Conservation (phyloP, 2,113 vertebrate species). For the Protobothrops flavoviridis region DNA sequence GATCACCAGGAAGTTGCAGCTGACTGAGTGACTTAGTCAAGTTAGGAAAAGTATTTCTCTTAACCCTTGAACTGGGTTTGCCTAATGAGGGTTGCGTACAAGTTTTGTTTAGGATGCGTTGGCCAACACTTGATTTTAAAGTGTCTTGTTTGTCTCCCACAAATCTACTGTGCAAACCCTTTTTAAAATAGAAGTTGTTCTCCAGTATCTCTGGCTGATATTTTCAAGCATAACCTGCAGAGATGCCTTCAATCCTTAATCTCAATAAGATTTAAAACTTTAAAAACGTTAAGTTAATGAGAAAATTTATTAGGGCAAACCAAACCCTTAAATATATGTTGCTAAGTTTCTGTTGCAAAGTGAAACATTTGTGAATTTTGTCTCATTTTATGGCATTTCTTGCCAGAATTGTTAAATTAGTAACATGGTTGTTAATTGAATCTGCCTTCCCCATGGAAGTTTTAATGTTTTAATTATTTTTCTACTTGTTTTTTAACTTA, state of each 20-base stretch:
- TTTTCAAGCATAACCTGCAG: background rate
- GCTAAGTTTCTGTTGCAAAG: too few species aligned
- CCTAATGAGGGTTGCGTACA: too few species aligned
- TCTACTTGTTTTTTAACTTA: background rate
- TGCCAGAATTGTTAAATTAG: too few species aligned
- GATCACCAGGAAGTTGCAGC: background rate
- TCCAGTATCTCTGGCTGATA: background rate
- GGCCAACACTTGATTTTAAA: background rate
- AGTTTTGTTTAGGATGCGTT: background rate
- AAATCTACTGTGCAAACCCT: background rate
- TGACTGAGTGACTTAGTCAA: background rate
- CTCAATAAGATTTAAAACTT: background rate
- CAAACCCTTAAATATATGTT: background rate
- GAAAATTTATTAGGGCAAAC: background rate
- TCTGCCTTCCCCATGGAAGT: too few species aligned
- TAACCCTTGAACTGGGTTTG: background rate
- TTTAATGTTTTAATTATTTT: background rate
- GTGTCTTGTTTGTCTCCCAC: background rate
- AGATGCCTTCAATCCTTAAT: background rate
- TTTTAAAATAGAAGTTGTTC: background rate
- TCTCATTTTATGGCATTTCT: too few species aligned
- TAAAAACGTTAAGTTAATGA: background rate
- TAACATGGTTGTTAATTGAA: too few species aligned
- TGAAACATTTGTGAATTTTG: too few species aligned
- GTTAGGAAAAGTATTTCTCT: background rate